Conservation (phyloP, 2,888 invertebrate species). For the Hartigia nigra region DNA sequence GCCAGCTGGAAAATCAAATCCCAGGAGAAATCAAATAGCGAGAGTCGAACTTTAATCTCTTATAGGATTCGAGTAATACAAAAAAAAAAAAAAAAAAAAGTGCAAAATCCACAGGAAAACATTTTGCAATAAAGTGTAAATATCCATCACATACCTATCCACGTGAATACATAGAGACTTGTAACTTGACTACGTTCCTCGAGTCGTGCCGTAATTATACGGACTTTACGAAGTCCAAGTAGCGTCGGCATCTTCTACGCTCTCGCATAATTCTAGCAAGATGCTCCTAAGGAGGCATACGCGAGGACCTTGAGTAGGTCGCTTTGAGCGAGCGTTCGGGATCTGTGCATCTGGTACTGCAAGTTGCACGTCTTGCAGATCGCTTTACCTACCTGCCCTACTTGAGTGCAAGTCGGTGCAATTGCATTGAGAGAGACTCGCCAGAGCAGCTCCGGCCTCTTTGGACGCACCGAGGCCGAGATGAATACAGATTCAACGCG, state of each 20-base stretch:
- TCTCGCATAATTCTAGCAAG: neutral
- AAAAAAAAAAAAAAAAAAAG: too few relatives aligned
- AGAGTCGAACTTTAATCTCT: neutral
- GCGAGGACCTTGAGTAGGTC: neutral
- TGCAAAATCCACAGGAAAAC: neutral
- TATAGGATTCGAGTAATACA: neutral
- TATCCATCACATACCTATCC: neutral
- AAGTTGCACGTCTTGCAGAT: neutral
- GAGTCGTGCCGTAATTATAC: neutral
- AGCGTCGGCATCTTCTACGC: neutral
- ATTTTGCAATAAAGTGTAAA: neutral
- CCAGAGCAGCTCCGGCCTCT: too few relatives aligned
- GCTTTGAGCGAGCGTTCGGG: neutral
- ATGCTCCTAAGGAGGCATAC: neutral
- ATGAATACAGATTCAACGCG: too few relatives aligned
- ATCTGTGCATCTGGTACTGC: neutral
- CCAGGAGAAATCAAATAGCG: neutral
- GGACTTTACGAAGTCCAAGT: neutral
- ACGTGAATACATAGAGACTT: neutral
- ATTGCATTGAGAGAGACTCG: neutral
- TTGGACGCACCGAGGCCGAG: too few relatives aligned
- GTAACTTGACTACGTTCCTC: neutral
- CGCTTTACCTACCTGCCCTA: neutral
- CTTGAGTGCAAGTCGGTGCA: neutral
- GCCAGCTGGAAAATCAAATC: neutral